Base-by-base conservation (phyloP, 1,140 invertebrate genomes). In the Brachionus calyciflorus region DNA sequence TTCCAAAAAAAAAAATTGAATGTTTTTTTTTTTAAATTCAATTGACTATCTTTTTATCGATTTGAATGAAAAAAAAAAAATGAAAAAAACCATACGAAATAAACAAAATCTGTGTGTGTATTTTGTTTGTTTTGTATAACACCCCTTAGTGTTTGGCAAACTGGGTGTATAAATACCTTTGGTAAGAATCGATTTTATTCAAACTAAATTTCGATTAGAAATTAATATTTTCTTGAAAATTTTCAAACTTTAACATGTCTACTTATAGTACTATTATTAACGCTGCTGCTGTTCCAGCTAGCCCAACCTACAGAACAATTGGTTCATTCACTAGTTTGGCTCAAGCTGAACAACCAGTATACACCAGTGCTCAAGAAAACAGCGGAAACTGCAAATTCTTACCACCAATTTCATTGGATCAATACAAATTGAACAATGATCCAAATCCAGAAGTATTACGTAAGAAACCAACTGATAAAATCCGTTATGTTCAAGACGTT, bases 351-450 rank as follows among this genome's bases (percentile, higher is more conserved):
- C 37, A 65, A 65, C 0, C 40, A 0, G 30, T 19, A 1, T 44
- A 41, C 19, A 65, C 37, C 33, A 41, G 19, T 24, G 60, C 40
- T 14, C 55, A 60, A 60, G 60, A 44, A 12, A 65, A 44, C 21
- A 44, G 37, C 9, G 40, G 60, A 41, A 65, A 65, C 19, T 65
- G 60, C 24, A 44, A 44, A 44, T 65, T 65, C 9, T 65, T 65
- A 24, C 60, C 60, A n/a, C 40, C 60, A 44, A 44, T 65, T 44
- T 44, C 60, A 19, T 28, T 65, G 37, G 60, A 65, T 26, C 60
- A 76, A 41, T 76, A 76, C 41, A 46, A 77, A 53, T 51, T 77
- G 24, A 48, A 65, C 21, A 48, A 77, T 33, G 76, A 77, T 53
- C 63, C 76, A 48, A 77, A 77, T 49, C 76, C 76, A 51, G 41